These are phyloP conservation scores for Petrolisthes cinctipes DNA, from an alignment of 2,888 invertebrate genomes.

Conservation along the genomic window DNA sequence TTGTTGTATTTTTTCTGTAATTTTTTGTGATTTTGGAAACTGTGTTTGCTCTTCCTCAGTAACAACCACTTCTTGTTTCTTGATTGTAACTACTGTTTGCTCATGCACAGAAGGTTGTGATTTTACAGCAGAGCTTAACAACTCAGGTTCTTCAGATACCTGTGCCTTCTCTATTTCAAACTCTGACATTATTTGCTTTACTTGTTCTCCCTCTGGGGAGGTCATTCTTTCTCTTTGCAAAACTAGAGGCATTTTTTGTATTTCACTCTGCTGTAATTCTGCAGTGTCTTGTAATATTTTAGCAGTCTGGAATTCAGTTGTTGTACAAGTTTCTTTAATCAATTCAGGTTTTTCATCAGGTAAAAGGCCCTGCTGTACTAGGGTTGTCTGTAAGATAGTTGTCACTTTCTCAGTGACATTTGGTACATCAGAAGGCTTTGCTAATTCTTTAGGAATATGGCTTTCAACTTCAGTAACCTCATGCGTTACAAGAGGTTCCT, in stretches of 20 bases:
- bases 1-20: slow-evolving; percentile 14
- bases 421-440: slow-evolving; percentile 19
- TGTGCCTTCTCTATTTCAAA: slow-evolving; percentile 30
- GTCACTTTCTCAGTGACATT: slow-evolving; percentile 26
- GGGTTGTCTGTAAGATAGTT: slow-evolving; percentile 24
- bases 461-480: slow-evolving; percentile 36
- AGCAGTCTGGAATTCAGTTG: slow-evolving; percentile 22
- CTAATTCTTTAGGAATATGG: slow-evolving; percentile 23
- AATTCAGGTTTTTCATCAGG: slow-evolving; percentile 37
- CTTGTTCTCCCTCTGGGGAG: slow-evolving; percentile 30
- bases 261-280: slow-evolving; percentile 11
- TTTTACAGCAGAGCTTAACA: slow-evolving; percentile 14
- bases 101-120: slow-evolving; percentile 28
- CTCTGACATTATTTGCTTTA: slow-evolving; percentile 25
- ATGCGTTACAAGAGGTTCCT: slow-evolving; percentile 33
- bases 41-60: slow-evolving; percentile 7
- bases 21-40: slow-evolving; percentile 1
- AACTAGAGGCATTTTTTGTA: slow-evolving; percentile 28
- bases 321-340: slow-evolving; percentile 28
- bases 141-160: slow-evolving; percentile 26
- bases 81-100: slow-evolving; percentile 6
- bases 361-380: slow-evolving; percentile 37
- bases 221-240: slow-evolving; percentile 38
- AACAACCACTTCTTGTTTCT: slow-evolving; percentile 14
- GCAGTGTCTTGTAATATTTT: slow-evolving; percentile 33